These are phyloP conservation scores for Heliconius hewitsoni DNA, from an alignment of 1,140 invertebrate genomes.

Conservation along the genomic window DNA sequence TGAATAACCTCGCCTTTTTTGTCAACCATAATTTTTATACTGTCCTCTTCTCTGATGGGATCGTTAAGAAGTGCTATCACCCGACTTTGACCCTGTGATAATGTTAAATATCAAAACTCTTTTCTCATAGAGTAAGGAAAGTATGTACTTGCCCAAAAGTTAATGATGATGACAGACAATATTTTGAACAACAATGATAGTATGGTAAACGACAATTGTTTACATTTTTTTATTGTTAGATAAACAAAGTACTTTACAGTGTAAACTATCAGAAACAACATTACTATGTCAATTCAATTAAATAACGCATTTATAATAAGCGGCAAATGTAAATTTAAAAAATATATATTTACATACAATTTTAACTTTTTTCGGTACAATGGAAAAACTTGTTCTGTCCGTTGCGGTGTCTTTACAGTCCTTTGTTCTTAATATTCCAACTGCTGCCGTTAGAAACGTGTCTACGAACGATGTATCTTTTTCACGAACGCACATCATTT, in stretches of 20 bases:
- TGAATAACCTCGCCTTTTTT: slow-evolving; percentile 90
- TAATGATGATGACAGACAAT: too few relatives aligned
- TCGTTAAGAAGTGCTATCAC: slow-evolving; percentile 90
- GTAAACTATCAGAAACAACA: too few relatives aligned
- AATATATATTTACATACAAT: slow-evolving; percentile 81
- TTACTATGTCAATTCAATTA: too few relatives aligned
- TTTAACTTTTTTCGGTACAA: slow-evolving; percentile 91
- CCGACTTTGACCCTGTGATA: slow-evolving; percentile 87
- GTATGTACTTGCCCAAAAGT: too few relatives aligned
- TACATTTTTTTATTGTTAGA: neutral
- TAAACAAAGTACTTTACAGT: too few relatives aligned
- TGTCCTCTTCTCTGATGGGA: slow-evolving; percentile 87
- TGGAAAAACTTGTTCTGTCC: slow-evolving; percentile 87
- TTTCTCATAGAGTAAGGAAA: neutral
- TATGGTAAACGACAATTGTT: too few relatives aligned
- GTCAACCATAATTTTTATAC: slow-evolving; percentile 87
- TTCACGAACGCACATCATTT: slow-evolving; percentile 87
- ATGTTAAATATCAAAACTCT: neutral
- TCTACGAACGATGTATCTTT: slow-evolving; percentile 91
- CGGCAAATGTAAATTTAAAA: slow-evolving; percentile 76
- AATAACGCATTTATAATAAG: too few relatives aligned
- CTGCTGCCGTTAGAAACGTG: slow-evolving; percentile 88
- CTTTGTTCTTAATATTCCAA: slow-evolving; percentile 86
- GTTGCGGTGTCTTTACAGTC: slow-evolving; percentile 83
- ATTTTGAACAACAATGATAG: too few relatives aligned